Percentiles rank a stretch among this genome's conserved stretches.
Evolutionary conservation across 92 coral and sea anemone genomes (phyloP).

Genomic region (Micromussa lordhowensis): DNA sequence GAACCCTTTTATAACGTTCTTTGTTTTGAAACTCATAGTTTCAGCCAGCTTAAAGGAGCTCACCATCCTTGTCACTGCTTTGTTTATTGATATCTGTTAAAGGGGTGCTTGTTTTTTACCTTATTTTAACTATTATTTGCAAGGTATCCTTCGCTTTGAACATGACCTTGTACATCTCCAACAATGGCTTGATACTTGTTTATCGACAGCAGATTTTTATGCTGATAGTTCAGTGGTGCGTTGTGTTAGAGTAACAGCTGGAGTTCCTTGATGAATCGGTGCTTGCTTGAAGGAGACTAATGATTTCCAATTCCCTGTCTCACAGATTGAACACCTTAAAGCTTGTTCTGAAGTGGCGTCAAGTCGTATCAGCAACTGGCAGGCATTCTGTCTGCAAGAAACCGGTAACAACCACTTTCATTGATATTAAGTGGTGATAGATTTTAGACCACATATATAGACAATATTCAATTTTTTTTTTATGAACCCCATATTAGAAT

Average conservation of each 20-base stretch:
- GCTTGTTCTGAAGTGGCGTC: slow-evolving; percentile 98
- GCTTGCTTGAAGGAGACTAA: not conserved
- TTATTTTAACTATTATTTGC: too few relatives aligned
- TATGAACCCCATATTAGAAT: too few relatives aligned
- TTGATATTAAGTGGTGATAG: too few relatives aligned
- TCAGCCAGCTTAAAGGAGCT: too few relatives aligned
- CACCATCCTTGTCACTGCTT: too few relatives aligned
- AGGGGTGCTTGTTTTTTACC: too few relatives aligned
- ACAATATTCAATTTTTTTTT: too few relatives aligned
- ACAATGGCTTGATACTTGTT: not conserved
- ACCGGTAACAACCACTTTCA: slow-evolving; percentile 58
- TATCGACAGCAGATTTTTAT: not conserved
- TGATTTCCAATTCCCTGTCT: not conserved
- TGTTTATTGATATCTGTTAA: too few relatives aligned
- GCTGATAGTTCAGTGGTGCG: not conserved
- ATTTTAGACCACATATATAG: too few relatives aligned
- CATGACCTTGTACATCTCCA: not conserved
- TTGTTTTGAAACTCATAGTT: too few relatives aligned
- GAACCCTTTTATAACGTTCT: too few relatives aligned
- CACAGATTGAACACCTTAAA: slow-evolving; percentile 92
- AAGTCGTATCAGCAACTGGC: slow-evolving; percentile 99
- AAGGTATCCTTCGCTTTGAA: too few relatives aligned
- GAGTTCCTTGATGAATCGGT: not conserved
- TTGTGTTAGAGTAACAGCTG: not conserved
- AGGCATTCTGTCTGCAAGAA: slow-evolving; percentile 89